Evolutionary conservation across 2,113 vertebrate genomes (phyloP).

Genomic region (Chamaetylas fuelleborni): DNA sequence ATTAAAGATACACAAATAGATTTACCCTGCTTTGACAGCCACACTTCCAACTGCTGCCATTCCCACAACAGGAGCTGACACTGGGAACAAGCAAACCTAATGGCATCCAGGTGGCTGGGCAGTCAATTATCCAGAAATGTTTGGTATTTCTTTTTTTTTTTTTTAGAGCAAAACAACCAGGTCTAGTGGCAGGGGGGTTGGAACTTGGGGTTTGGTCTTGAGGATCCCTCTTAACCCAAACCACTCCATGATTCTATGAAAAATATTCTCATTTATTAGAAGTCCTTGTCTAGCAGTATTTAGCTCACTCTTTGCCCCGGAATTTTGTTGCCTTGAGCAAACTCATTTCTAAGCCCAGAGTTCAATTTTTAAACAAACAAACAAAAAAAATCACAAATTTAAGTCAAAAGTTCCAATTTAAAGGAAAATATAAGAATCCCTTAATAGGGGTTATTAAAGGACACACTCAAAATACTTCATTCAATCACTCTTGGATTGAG

Average conservation of each 20-base stretch:
- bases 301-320: neutral
- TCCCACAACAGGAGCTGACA: neutral
- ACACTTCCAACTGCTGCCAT: neutral
- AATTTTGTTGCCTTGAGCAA: too few species aligned
- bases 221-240: neutral
- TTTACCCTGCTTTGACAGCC: neutral
- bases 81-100: neutral
- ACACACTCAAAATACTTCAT: neutral
- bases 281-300: neutral
- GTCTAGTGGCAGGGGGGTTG: neutral
- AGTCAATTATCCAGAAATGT: neutral
- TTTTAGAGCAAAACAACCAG: neutral
- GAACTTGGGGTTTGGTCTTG: accelerated
- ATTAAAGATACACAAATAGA: neutral
- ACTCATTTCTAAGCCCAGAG: neutral
- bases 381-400: neutral
- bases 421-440: too few species aligned
- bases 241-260: neutral
- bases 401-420: neutral
- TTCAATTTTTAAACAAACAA: neutral
- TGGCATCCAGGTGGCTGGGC: neutral
- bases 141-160: neutral
- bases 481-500: accelerated
- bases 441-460: neutral
- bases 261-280: neutral